A percentile compares a stretch with the other conserved stretches of the same genome.
These are phyloP conservation scores for Eupithecia exiguata DNA, from an alignment of 2,888 invertebrate species.

Conservation along the genomic window DNA sequence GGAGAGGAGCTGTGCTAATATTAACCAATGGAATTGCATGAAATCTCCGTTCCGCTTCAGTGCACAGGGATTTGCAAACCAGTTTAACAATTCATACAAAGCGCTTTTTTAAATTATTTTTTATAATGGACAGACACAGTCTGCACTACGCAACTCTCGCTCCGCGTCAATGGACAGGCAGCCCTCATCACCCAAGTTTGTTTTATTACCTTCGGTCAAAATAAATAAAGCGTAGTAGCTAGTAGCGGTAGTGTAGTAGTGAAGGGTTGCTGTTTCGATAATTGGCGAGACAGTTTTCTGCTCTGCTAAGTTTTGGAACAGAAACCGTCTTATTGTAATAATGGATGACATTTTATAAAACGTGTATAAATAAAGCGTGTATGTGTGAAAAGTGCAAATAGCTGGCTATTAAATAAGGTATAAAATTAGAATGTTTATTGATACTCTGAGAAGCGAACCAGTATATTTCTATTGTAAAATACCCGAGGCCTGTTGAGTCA, in stretches of 20 bases:
- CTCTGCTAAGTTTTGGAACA: background rate
- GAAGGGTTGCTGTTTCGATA: background rate
- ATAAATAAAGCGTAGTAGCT: background rate
- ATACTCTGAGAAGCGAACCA: background rate
- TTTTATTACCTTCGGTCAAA: background rate
- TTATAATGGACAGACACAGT: background rate
- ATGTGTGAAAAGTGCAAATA: background rate
- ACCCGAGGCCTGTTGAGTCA: conserved; percentile 48
- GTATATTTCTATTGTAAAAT: background rate
- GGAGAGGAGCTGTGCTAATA: background rate
- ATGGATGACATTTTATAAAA: background rate
- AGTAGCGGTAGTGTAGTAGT: too few species aligned
- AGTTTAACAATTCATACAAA: background rate
- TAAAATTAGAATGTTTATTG: background rate
- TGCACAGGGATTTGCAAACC: background rate
- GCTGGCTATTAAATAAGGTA: background rate
- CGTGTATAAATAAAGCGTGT: background rate
- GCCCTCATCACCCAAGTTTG: background rate
- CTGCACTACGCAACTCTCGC: background rate
- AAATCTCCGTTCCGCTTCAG: background rate
- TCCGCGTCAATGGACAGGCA: background rate
- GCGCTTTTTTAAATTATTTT: too few species aligned
- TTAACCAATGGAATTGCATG: background rate
- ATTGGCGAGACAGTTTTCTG: background rate
- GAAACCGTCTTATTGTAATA: background rate